Evolutionary conservation across 2,113 vertebrate species (phyloP).

Genomic region (Nanorana parkeri): DNA sequence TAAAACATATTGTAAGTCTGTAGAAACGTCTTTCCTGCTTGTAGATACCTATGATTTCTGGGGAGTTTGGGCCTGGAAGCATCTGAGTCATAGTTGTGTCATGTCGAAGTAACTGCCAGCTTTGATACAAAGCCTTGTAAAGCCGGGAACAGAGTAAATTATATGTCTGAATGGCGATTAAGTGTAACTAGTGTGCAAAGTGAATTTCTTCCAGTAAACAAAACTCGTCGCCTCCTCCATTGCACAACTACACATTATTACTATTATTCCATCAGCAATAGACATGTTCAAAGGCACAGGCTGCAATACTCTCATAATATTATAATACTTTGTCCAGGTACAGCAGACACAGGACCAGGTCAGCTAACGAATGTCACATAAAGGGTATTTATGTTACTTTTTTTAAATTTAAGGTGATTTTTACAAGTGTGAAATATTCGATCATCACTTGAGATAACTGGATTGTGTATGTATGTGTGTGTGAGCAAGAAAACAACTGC

Average conservation of each 20-base stretch:
- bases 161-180: neutral
- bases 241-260: neutral
- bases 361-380: neutral
- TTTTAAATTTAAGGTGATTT: too few species aligned
- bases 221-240: neutral
- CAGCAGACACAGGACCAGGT: neutral
- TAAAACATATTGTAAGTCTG: too few species aligned
- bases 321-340: neutral
- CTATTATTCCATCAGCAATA: neutral
- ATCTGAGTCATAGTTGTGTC: too few species aligned
- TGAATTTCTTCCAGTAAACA: constrained; percentile 1
- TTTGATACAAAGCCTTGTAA: constrained; percentile 4
- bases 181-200: neutral
- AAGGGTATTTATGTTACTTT: too few species aligned
- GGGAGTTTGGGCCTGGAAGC: too few species aligned
- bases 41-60: too few species aligned
- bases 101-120: too few species aligned
- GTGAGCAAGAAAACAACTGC: too few species aligned
- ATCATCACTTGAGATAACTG: too few species aligned
- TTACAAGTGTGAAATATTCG: too few species aligned
- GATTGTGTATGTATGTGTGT: too few species aligned
- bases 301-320: neutral
- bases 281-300: neutral
- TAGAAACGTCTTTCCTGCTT: too few species aligned
- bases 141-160: neutral